Evolutionary conservation across 2,113 vertebrate genomes (phyloP).

Genomic region (Odontesthes bonariensis): DNA sequence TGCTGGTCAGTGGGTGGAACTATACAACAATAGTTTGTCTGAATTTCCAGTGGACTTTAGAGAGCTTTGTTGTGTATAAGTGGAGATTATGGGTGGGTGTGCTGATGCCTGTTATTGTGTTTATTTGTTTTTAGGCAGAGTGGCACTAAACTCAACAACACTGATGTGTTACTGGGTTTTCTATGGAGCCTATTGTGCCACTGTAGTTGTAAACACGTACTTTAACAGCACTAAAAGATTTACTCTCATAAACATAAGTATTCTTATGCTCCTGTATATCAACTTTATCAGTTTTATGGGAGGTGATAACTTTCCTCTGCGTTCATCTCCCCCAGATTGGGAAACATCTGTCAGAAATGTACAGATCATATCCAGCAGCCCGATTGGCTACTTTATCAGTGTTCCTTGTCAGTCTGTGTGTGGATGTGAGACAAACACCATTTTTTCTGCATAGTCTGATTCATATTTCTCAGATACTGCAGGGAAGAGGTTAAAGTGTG

Average conservation of each 20-base stretch:
- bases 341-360: constrained; percentile 22
- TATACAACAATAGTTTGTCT: constrained; percentile 10
- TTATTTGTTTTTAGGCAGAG: background rate
- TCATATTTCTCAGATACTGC: background rate
- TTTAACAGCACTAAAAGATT: background rate
- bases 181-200: background rate
- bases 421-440: background rate
- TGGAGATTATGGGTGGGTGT: constrained; percentile 5
- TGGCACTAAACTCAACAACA: constrained; percentile 7
- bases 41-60: constrained; percentile 7
- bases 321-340: constrained; percentile 13
- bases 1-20: constrained; percentile 29
- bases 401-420: background rate
- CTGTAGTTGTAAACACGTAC: background rate
- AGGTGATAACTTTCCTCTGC: constrained; percentile 6
- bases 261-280: background rate
- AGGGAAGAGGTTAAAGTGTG: constrained; percentile 17
- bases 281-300: constrained; percentile 14
- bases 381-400: constrained; percentile 4
- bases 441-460: background rate
- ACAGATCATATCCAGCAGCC: constrained; percentile 11
- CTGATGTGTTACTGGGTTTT: background rate
- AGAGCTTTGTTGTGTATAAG: constrained; percentile 3
- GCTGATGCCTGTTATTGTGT: constrained; percentile 32
- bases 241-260: background rate